phyloP scores from a whole-genome alignment of 2,888 invertebrate genomes.

The Pseudococcus longispinus region DNA sequence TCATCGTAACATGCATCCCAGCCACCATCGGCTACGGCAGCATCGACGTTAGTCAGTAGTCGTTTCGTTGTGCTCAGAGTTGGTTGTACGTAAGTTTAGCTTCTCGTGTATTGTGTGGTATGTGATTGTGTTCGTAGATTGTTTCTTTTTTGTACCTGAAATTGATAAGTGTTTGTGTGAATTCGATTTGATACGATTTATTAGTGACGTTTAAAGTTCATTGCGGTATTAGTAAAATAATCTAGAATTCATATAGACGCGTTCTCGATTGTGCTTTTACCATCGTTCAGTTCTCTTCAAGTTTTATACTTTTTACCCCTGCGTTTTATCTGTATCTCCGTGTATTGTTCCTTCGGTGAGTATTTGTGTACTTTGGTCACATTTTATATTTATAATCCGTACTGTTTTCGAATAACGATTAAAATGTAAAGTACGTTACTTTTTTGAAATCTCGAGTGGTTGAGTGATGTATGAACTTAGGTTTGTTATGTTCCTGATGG shows the following conservation, averaged over 20 bases:
- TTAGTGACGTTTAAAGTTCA: neutral
- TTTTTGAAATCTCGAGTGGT: neutral
- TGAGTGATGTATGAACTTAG: neutral
- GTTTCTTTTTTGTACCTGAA: neutral
- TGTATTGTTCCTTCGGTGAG: neutral
- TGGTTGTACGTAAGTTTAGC: neutral
- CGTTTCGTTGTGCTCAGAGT: neutral
- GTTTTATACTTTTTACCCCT: neutral
- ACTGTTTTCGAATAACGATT: neutral
- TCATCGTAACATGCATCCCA: neutral
- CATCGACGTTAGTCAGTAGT: neutral
- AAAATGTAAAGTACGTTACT: neutral
- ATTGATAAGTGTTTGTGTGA: neutral
- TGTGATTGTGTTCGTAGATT: conserved; percentile 4
- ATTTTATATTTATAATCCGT: neutral
- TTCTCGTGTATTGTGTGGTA: neutral
- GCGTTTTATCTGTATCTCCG: neutral
- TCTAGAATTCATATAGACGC: conserved; percentile 13
- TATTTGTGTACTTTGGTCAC: neutral
- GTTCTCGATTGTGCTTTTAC: neutral
- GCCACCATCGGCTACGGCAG: neutral
- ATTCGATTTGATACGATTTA: neutral
- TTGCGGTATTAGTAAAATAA: neutral
- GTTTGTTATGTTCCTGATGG: neutral
- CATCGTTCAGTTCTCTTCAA: conserved; percentile 26